Conservation (phyloP, 2,888 invertebrate species). For the Chymomyza caudatula region DNA sequence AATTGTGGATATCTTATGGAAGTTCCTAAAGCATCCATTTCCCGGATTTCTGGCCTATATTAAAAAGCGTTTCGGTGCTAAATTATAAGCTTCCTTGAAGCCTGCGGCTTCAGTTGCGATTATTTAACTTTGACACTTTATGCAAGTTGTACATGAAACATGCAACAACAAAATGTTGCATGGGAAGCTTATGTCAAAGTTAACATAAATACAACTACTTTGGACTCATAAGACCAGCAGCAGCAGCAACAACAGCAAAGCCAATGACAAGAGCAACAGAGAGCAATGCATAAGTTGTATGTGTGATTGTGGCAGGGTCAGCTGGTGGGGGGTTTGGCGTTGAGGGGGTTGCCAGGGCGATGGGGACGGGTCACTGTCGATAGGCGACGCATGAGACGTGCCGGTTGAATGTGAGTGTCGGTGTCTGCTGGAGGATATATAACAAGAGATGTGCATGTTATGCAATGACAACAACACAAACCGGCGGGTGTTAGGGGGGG, state of each 20-base stretch:
- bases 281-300: too few relatives aligned
- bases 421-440: not conserved
- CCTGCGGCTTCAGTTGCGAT: slow-evolving; percentile 30
- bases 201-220: slow-evolving; percentile 70
- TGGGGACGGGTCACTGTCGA: not conserved
- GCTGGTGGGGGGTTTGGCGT: not conserved
- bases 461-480: slow-evolving; percentile 17
- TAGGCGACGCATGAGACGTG: not conserved
- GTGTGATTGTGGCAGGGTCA: slow-evolving; percentile 1
- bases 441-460: slow-evolving; percentile 20
- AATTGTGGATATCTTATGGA: too few relatives aligned
- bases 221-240: slow-evolving; percentile 37
- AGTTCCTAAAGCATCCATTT: not conserved
- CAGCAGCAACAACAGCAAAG: slow-evolving; percentile 24
- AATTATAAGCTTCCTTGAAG: not conserved
- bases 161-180: slow-evolving; percentile 60
- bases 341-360: not conserved
- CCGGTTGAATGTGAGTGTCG: not conserved
- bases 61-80: not conserved
- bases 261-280: slow-evolving; percentile 16
- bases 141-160: slow-evolving; percentile 53
- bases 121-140: slow-evolving; percentile 65
- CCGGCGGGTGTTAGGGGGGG: not conserved
- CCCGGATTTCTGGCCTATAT: not conserved
- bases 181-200: slow-evolving; percentile 68